Evolutionary conservation across 1,140 invertebrate genomes (phyloP).

Genomic region (Zeugodacus cucurbitae): DNA sequence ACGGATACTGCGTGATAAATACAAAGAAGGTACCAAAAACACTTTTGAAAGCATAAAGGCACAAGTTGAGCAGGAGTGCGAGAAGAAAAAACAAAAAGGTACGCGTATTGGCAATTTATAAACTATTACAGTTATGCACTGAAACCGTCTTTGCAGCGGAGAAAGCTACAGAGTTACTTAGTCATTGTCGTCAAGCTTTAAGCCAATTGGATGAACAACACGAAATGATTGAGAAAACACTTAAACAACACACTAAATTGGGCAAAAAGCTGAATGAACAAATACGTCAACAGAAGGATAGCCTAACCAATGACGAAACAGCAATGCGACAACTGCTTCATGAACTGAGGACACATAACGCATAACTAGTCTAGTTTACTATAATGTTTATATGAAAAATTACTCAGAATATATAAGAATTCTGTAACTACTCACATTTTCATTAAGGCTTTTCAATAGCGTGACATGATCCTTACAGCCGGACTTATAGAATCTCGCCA

Average conservation of each 20-base stretch:
- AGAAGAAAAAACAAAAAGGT: background rate
- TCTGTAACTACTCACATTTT: background rate
- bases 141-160: background rate
- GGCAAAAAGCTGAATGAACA: background rate
- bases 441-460: background rate
- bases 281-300: background rate
- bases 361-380: background rate
- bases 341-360: background rate
- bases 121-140: background rate
- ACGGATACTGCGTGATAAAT: background rate
- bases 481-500: background rate
- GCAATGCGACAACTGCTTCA: background rate
- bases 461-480: constrained; percentile 1
- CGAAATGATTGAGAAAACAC: background rate
- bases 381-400: too few species aligned
- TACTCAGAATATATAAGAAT: too few species aligned
- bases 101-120: background rate
- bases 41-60: background rate
- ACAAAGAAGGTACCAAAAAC: background rate
- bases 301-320: background rate
- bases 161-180: background rate
- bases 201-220: background rate
- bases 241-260: background rate
- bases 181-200: background rate
- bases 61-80: background rate